Base-by-base conservation (phyloP, 2,113 vertebrate genomes). In the Chunga burmeisteri region DNA sequence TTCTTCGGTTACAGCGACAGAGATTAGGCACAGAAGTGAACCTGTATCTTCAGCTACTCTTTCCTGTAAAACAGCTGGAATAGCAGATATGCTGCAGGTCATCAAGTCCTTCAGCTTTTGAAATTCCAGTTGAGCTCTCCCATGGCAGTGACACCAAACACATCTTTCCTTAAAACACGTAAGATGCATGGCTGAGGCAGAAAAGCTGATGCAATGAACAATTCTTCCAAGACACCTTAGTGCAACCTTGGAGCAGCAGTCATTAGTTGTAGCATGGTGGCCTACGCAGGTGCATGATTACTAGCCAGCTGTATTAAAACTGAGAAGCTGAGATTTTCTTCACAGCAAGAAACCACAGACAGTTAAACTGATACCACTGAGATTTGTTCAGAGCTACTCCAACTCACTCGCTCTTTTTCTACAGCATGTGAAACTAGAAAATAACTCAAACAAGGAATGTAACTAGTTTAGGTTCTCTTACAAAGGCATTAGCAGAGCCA, bases 1-100 rank as follows among this genome's bases (percentile, higher is more conserved):
- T 12, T 19, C 47, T n/a, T 3, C 40, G 8, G 32, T 11, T 17
- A 7, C 0, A 0, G 55, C 21, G 67, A 1, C 0, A 56, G 44
- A 67, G 44, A 44, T 50, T 38, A 89, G 81, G 53, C 65, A 19
- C 53, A 40, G 56, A 68, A 52, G 36, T 15, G 13, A 71, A 36
- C 20, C 32, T 62, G 13, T 21, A 38, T 16, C 13, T 13, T 7
- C 49, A 36, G 13, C 82, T 71, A 21, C 16, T 44, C 10, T 12
- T 9, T 42, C 36, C 66, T 68, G 30, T 71, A 36, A 0, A 47
- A 11, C 19, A 56, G 32, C 13, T 40, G 25, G 49, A 46, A 29
- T 11, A 40, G 3, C 36, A 56, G 38, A 9, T 44, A 36, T 3
- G 44, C 56, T 65, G 58, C 47, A 36, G 79, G 18, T 17, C 47